These are phyloP conservation scores for Takifugu flavidus DNA, from an alignment of 2,113 vertebrate genomes.

Conservation along the genomic window DNA sequence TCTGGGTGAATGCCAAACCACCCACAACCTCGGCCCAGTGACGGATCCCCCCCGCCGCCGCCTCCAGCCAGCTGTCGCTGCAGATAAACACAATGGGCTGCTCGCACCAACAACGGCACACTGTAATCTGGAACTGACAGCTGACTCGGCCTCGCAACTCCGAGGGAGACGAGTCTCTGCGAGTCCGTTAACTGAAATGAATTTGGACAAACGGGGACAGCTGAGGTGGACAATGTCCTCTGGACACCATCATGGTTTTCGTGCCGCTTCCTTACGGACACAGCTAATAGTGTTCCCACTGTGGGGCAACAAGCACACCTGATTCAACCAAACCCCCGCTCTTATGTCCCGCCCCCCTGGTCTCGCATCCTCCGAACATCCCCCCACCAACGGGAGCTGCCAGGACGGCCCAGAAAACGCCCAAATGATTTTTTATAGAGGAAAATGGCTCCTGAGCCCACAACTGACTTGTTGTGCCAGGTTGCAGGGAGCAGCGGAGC, in stretches of 20 bases:
- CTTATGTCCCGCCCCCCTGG: not conserved
- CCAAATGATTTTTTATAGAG: constrained; percentile 42
- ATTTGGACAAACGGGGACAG: not conserved
- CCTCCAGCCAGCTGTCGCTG: constrained; percentile 65
- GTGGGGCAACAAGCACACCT: not conserved
- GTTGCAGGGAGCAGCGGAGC: constrained; percentile 46
- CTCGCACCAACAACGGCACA: constrained; percentile 52
- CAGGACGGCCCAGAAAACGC: constrained; percentile 37
- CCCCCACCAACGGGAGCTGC: constrained; percentile 27
- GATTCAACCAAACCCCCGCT: not conserved
- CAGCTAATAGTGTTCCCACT: not conserved
- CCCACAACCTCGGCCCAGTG: constrained; percentile 59
- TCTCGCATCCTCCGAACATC: constrained; percentile 9
- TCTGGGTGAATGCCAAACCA: constrained; percentile 55
- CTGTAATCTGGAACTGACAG: constrained; percentile 64
- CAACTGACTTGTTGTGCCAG: constrained; percentile 35
- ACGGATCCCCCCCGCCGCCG: constrained; percentile 60
- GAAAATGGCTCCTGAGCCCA: constrained; percentile 36
- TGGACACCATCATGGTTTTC: not conserved
- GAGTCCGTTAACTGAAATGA: constrained; percentile 52
- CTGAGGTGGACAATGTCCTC: not conserved
- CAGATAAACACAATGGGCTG: constrained; percentile 62
- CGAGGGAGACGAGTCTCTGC: constrained; percentile 28
- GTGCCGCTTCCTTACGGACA: too few species aligned
- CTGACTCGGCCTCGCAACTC: constrained; percentile 53